phyloP scores from a whole-genome alignment of 2,113 vertebrate genomes.

The Brienomyrus longianalis region DNA sequence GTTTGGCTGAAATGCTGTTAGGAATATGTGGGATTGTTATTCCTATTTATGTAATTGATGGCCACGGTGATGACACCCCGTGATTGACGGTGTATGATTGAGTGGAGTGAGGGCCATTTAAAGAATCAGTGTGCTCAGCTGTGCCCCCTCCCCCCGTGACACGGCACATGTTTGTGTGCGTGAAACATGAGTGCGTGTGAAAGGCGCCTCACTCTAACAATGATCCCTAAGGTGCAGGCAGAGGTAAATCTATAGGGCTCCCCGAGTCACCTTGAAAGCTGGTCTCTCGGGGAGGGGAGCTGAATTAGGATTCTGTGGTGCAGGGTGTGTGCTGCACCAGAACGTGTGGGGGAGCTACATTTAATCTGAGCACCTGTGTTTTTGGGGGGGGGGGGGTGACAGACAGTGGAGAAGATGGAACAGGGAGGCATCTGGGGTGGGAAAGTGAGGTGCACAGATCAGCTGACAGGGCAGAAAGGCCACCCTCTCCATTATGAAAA shows the following conservation, averaged over 20 bases:
- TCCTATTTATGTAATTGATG: neutral
- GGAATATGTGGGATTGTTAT: neutral
- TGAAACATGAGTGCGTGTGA: neutral
- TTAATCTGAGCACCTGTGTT: neutral
- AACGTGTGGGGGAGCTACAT: neutral
- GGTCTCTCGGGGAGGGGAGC: neutral
- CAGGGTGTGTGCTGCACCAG: neutral
- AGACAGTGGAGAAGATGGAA: neutral
- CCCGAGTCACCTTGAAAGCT: neutral
- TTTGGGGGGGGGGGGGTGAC: neutral
- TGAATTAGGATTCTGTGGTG: neutral
- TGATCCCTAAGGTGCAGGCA: neutral
- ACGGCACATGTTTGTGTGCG: neutral
- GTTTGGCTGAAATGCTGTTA: neutral
- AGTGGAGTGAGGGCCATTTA: neutral
- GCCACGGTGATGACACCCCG: neutral
- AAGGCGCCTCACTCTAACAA: neutral
- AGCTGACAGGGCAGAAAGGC: neutral
- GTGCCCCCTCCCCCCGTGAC: neutral
- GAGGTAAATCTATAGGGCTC: neutral
- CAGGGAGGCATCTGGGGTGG: neutral
- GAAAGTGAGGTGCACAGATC: neutral
- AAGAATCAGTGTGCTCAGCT: neutral
- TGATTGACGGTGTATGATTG: neutral
- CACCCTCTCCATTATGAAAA: neutral